Evolutionary conservation across 2,113 vertebrate genomes (phyloP).

Genomic region (Muntiacus muntjak): DNA sequence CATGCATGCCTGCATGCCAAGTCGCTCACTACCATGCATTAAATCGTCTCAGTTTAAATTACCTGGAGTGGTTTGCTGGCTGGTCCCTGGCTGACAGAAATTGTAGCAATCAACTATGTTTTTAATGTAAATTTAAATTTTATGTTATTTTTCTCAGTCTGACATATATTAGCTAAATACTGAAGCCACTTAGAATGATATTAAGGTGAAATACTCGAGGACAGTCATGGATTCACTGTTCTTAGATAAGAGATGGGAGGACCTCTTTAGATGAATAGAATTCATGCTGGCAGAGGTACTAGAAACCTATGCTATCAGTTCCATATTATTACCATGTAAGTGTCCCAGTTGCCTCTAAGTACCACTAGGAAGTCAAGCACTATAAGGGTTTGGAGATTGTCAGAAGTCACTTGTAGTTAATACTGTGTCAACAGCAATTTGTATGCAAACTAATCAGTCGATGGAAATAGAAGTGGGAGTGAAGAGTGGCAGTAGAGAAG

Average conservation of each 20-base stretch:
- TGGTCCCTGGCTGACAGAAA: neutral
- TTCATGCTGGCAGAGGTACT: neutral
- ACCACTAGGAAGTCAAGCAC: neutral
- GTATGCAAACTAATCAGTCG: neutral
- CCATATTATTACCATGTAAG: neutral
- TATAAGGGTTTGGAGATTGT: neutral
- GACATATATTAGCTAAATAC: neutral
- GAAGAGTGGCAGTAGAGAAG: neutral
- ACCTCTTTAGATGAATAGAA: neutral
- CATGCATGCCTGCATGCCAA: too few relatives aligned
- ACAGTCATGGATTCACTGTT: neutral
- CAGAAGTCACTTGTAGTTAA: neutral
- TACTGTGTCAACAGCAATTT: neutral
- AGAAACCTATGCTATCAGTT: neutral
- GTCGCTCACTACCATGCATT: neutral
- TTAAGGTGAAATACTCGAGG: neutral
- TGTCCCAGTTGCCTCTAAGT: neutral
- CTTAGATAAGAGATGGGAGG: neutral
- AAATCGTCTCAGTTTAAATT: neutral
- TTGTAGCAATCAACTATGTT: neutral
- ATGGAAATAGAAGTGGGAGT: neutral
- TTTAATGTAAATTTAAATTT: slow-evolving; percentile 8
- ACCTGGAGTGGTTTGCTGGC: neutral
- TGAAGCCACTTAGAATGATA: neutral
- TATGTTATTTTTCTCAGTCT: neutral